phyloP scores from a whole-genome alignment of 1,140 invertebrate genomes.

The Rhopalosiphum maidis region DNA sequence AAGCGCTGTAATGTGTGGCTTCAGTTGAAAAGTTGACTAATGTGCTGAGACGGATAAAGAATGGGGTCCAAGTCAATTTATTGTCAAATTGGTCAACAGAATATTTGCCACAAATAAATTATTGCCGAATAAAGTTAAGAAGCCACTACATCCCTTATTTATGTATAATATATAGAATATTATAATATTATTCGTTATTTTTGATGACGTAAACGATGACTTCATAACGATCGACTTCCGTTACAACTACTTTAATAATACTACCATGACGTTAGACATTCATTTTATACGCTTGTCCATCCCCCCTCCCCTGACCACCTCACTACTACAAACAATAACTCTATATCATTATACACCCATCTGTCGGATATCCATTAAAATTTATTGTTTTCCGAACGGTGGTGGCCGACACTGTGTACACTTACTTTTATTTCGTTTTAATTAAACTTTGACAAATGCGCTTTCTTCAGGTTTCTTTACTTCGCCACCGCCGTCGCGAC shows the following conservation, averaged over 20 bases:
- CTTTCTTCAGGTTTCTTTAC: neutral
- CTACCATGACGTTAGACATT: neutral
- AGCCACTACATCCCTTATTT: no score
- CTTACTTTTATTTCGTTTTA: conserved; percentile 37
- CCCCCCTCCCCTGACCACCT: neutral
- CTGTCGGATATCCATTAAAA: conserved; percentile 50
- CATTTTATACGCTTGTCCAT: neutral
- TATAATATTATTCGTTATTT: neutral
- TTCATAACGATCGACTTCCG: neutral
- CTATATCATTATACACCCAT: conserved; percentile 38
- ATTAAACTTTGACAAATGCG: conserved; percentile 52
- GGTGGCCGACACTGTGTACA: neutral
- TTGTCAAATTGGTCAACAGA: neutral
- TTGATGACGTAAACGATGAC: neutral
- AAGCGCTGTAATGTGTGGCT: neutral
- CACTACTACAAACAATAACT: neutral
- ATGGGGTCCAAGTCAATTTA: neutral
- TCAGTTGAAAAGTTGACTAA: neutral
- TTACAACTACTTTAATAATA: neutral
- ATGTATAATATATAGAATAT: neutral
- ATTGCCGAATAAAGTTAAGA: neutral
- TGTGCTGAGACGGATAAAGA: no score
- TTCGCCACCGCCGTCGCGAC: neutral
- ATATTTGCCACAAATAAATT: neutral
- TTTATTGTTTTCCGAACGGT: conserved; percentile 41